Conservation (phyloP, 2,113 vertebrate species). For the Megalops atlanticus region DNA sequence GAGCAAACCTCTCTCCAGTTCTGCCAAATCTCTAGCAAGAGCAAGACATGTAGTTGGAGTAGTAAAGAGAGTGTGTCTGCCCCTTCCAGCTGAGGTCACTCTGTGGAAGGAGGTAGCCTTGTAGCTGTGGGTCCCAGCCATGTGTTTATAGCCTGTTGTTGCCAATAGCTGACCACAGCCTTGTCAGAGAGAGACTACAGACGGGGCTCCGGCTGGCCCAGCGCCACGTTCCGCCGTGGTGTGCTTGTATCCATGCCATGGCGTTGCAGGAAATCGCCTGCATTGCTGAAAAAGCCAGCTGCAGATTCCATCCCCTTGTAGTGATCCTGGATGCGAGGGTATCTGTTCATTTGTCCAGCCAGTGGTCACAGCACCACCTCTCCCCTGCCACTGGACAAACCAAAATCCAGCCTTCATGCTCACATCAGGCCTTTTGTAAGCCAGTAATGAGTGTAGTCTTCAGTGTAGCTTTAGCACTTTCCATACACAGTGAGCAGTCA, state of each 20-base stretch:
- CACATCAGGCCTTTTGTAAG: neutral
- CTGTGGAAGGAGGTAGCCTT: neutral
- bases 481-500: too few relatives aligned
- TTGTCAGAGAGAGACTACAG: slow-evolving; percentile 36
- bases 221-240: neutral
- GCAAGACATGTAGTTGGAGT: neutral
- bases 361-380: neutral
- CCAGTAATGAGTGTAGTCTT: too few relatives aligned
- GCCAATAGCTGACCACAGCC: slow-evolving; percentile 17
- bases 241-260: neutral
- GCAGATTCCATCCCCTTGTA: neutral
- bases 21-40: neutral
- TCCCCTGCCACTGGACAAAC: neutral
- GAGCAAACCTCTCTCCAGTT: slow-evolving; percentile 21
- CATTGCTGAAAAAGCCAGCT: slow-evolving; percentile 4
- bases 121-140: neutral
- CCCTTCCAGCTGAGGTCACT: neutral
- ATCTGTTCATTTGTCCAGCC: neutral
- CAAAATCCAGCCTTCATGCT: neutral
- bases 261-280: neutral
- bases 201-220: slow-evolving; percentile 25
- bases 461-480: too few relatives aligned
- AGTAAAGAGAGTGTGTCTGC: neutral
- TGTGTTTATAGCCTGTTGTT: slow-evolving; percentile 40
- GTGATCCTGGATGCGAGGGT: neutral